Evolutionary conservation across 2,797 vertebrate species (phyloP).

Genomic region (Sebastes itinus): DNA sequence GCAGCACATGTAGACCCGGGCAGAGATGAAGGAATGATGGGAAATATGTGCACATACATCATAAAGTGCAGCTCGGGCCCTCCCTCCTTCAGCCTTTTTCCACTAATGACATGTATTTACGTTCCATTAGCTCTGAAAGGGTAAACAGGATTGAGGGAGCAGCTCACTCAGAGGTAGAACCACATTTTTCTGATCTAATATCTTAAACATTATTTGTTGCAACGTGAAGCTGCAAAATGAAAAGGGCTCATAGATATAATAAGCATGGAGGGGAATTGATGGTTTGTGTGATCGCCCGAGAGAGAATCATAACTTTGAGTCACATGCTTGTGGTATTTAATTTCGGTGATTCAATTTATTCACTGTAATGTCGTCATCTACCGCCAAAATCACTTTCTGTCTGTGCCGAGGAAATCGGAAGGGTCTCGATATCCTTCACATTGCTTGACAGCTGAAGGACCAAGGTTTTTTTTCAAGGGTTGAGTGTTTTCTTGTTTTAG

Average conservation of each 20-base stretch:
- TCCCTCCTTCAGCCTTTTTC: constrained; percentile 17
- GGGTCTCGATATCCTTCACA: constrained; percentile 16
- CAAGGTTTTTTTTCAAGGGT: not conserved
- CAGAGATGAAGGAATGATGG: constrained; percentile 47
- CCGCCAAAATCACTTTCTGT: constrained; percentile 19
- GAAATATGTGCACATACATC: constrained; percentile 47
- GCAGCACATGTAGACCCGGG: constrained; percentile 45
- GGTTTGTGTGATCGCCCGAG: constrained; percentile 50
- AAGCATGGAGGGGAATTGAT: constrained; percentile 50
- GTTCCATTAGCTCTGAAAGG: constrained; percentile 58
- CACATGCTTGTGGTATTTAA: constrained; percentile 50
- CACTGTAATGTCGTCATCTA: constrained; percentile 49
- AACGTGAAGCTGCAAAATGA: constrained; percentile 53
- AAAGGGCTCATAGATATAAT: constrained; percentile 57
- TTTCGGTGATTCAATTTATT: constrained; percentile 59
- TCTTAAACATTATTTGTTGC: constrained; percentile 49
- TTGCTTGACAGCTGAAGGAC: constrained; percentile 31
- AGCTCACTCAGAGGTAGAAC: constrained; percentile 30
- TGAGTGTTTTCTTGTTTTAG: not conserved
- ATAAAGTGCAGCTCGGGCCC: constrained; percentile 5
- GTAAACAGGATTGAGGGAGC: constrained; percentile 51
- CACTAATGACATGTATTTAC: constrained; percentile 56
- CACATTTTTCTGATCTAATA: constrained; percentile 56
- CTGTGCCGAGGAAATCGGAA: constrained; percentile 4
- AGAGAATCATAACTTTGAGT: constrained; percentile 54